Base-by-base conservation (phyloP, 2,113 vertebrate species). In the Condylura cristata region DNA sequence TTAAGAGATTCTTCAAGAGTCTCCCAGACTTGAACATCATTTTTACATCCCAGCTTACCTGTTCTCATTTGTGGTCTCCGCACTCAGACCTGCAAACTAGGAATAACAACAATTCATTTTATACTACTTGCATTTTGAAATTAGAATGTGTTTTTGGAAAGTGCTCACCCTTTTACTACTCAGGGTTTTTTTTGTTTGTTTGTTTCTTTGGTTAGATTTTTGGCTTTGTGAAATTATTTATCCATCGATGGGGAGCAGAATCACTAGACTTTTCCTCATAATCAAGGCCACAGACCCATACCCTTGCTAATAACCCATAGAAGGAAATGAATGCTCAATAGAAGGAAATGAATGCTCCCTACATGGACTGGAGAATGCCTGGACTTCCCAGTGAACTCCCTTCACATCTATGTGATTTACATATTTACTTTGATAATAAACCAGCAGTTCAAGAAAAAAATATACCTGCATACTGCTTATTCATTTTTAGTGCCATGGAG, bases 351-450 rank as follows among this genome's bases (percentile, higher is more conserved):
- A 84, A 56, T 24, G 20, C 6, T 80, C 37, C 51, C 24, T 39
- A n/a, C 17, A 8, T 81, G 87, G 51, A 2, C 39, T 79, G 51
- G 26, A 58, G 22, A 60, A 11, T 39, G 17, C 28, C 20, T 13
- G 22, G 80, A 51, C 22, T 70, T 20, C 13, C 8, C 22, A 44
- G 88, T 60, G 28, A 11, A 84, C 28, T 89, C 9, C 2, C 12
- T 60, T 87, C n/a, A 72, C 32, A 37, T 8, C 56, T 11, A 41
- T 71, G 63, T 60, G 65, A 7, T 70, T 66, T 28, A 71, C 26
- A 61, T 1, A 86, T 58, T 71, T 86, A 46, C 28, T 95, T 71
- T 94, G 71, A 75, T n/a, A 75, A 87, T 91, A 84, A 88, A 96
- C 7, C 14, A 74, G 9, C 18, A 4, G 37, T 83, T 80, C 86